A percentile compares a stretch with the other conserved stretches of the same genome.
Evolutionary conservation across 53 echinoderm and acorn worm genomes (phyloP).

Genomic region (Temnopleurus reevesii): DNA sequence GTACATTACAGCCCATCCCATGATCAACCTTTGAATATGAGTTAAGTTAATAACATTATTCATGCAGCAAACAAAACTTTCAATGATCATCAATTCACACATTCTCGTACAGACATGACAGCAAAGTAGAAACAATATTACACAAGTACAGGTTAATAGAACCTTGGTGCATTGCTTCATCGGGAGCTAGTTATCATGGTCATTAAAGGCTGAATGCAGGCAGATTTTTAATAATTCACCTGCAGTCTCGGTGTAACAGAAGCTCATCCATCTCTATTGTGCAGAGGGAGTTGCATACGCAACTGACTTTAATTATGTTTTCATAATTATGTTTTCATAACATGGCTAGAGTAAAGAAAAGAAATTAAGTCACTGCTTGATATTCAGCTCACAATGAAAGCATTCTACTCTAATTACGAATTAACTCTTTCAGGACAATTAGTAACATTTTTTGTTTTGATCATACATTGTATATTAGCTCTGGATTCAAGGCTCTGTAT

Average conservation of each 20-base stretch:
- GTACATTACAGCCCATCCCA: no score
- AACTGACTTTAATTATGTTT: background rate
- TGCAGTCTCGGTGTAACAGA: background rate
- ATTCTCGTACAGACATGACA: no score
- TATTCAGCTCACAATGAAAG: no score
- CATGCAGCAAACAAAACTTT: no score
- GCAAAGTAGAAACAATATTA: background rate
- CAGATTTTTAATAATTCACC: conserved; percentile 21
- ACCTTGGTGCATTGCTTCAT: background rate
- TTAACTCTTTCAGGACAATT: no score
- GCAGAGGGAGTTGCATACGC: background rate
- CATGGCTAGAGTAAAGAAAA: background rate
- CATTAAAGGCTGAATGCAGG: conserved; percentile 16
- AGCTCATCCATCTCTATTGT: background rate
- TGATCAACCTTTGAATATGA: no score
- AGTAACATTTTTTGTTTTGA: no score
- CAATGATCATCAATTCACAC: no score
- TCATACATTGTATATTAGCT: no score
- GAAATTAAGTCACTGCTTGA: background rate
- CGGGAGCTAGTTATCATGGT: conserved; percentile 24
- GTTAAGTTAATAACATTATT: no score
- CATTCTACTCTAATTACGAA: no score
- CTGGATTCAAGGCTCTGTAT: no score
- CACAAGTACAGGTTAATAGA: background rate
- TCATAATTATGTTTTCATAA: background rate